Evolutionary conservation across 1,140 invertebrate genomes (phyloP).

Genomic region (Copidosoma floridanum): DNA sequence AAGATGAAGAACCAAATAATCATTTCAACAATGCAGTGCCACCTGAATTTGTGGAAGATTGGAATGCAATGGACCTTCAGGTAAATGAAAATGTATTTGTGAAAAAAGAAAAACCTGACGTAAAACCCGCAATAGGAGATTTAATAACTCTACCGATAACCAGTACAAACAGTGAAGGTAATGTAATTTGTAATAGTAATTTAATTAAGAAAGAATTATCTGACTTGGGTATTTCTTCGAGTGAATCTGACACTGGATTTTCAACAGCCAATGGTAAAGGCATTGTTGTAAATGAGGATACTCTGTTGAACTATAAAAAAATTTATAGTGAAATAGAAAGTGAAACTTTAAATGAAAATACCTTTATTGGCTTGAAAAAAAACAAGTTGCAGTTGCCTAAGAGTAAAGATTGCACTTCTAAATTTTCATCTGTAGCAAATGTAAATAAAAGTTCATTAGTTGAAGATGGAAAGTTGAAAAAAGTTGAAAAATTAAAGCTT

Average conservation of each 20-base stretch:
- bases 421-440: no score
- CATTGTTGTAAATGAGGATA: constrained; percentile 32
- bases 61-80: no score
- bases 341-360: constrained; percentile 9
- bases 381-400: no score
- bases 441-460: no score
- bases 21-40: constrained; percentile 15
- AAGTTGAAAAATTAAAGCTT: neutral
- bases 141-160: neutral
- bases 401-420: no score
- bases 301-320: constrained; percentile 29
- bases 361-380: neutral
- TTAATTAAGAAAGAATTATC: no score
- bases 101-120: neutral
- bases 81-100: neutral
- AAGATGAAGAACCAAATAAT: constrained; percentile 39
- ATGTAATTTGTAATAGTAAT: no score
- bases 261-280: constrained; percentile 44
- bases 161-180: neutral
- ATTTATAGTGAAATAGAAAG: constrained; percentile 16
- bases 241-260: constrained; percentile 41
- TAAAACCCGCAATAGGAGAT: neutral
- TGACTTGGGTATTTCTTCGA: no score
- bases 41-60: constrained; percentile 19
- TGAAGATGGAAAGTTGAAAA: no score